Percentiles rank a stretch among this genome's conserved stretches.
Evolutionary conservation across 2,888 invertebrate species (phyloP).

Genomic region (Drosophila peninsularis): DNA sequence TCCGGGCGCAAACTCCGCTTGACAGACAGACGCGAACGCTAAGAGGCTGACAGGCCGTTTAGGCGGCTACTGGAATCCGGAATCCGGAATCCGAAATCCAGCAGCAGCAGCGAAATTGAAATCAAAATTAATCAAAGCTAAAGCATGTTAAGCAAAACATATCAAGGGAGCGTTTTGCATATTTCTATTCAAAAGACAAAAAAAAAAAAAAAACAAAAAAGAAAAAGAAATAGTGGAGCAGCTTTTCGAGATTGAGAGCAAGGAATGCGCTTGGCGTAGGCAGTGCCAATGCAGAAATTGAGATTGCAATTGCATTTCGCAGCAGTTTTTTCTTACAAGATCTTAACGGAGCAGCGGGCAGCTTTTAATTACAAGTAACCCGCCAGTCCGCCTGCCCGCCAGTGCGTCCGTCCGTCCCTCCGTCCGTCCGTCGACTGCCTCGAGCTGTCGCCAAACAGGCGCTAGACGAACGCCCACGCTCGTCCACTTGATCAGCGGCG

Average conservation of each 20-base stretch:
- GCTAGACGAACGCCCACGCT: constrained; percentile 76
- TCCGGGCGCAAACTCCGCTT: constrained; percentile 51
- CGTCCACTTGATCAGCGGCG: constrained; percentile 59
- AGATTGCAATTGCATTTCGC: constrained; percentile 22
- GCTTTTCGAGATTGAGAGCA: constrained; percentile 47
- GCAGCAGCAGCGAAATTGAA: constrained; percentile 65
- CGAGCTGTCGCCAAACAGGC: constrained; percentile 70
- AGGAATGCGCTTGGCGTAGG: constrained; percentile 71
- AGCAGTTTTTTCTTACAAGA: constrained; percentile 36
- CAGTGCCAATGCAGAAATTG: constrained; percentile 49
- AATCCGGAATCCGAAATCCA: constrained; percentile 4
- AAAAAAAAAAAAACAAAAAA: not conserved
- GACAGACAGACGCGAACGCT: constrained; percentile 65
- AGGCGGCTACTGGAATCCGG: constrained; percentile 59
- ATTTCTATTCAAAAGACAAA: constrained; percentile 18
- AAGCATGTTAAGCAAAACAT: constrained; percentile 32
- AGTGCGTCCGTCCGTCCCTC: constrained; percentile 8
- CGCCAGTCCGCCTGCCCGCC: constrained; percentile 25
- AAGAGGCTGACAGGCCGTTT: constrained; percentile 50
- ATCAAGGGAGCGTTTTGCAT: constrained; percentile 52
- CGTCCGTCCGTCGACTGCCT: constrained; percentile 44
- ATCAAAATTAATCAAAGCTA: constrained; percentile 73
- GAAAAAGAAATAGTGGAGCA: constrained; percentile 21
- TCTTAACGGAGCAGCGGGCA: constrained; percentile 43
- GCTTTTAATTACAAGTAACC: constrained; percentile 67